phyloP scores from a whole-genome alignment of 2,888 invertebrate species.

The Masnerella sp. region DNA sequence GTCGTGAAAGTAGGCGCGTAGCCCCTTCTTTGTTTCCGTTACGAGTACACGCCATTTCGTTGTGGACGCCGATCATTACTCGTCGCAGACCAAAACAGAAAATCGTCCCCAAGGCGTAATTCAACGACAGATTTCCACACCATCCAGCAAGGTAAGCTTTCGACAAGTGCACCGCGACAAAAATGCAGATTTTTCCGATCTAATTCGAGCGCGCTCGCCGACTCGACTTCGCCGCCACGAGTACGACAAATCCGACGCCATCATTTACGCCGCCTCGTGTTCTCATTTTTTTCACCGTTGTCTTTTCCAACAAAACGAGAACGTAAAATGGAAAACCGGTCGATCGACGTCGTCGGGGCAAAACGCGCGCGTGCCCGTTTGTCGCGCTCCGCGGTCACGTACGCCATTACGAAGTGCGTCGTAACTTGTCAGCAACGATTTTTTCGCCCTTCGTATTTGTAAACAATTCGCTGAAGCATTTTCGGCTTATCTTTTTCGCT shows the following conservation, averaged over 20 bases:
- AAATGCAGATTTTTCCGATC: no score
- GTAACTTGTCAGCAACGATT: slow-evolving; percentile 22
- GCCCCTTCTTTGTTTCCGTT: slow-evolving; percentile 72
- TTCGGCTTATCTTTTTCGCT: background rate
- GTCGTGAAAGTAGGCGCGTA: slow-evolving; percentile 58
- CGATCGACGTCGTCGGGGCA: no score
- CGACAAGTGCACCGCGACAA: no score
- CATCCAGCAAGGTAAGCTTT: slow-evolving; percentile 33
- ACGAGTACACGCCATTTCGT: slow-evolving; percentile 64
- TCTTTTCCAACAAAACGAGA: no score
- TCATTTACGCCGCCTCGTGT: no score
- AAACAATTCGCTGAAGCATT: background rate
- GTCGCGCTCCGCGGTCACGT: background rate
- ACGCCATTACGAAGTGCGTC: slow-evolving; percentile 41
- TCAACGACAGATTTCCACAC: slow-evolving; percentile 20
- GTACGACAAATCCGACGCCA: no score
- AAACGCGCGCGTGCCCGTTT: no score
- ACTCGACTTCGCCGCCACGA: no score
- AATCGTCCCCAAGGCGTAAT: slow-evolving; percentile 4
- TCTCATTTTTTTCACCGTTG: no score
- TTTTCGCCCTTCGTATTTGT: background rate
- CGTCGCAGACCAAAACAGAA: slow-evolving; percentile 33
- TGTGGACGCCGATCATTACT: slow-evolving; percentile 68
- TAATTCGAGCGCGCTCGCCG: no score
- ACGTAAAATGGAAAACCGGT: no score